phyloP scores from a whole-genome alignment of 2,888 invertebrate species.

The Coelinius sp. region DNA sequence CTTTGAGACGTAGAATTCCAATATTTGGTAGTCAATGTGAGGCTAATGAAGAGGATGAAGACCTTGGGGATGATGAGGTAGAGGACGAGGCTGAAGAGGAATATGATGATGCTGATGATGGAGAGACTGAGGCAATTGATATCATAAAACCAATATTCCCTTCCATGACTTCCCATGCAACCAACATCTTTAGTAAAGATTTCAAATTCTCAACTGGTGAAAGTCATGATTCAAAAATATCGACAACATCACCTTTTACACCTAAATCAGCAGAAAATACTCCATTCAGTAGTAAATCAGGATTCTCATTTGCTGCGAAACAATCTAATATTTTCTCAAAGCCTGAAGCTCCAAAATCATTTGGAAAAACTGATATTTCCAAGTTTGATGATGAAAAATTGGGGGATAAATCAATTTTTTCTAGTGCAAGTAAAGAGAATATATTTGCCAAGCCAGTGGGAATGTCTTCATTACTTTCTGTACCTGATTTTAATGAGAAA shows the following conservation, averaged over 20 bases:
- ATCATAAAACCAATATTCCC: background rate
- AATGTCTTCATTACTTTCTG: background rate
- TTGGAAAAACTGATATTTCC: background rate
- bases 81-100: conserved; percentile 3
- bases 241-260: background rate
- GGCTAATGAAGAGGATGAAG: background rate
- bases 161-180: background rate
- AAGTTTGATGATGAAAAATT: background rate
- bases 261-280: background rate
- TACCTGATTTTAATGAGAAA: background rate
- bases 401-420: background rate
- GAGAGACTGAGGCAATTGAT: too few species aligned
- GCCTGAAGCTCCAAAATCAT: background rate
- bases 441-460: background rate
- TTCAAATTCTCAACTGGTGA: background rate
- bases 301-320: background rate
- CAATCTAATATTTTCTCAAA: background rate
- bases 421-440: background rate
- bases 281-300: background rate
- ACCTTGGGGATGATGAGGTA: conserved; percentile 3
- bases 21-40: too few species aligned
- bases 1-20: background rate
- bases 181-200: background rate
- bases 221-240: background rate
- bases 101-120: conserved; percentile 13